Evolutionary conservation across 2,797 vertebrate species (phyloP).

Genomic region (Sebastes cheni): DNA sequence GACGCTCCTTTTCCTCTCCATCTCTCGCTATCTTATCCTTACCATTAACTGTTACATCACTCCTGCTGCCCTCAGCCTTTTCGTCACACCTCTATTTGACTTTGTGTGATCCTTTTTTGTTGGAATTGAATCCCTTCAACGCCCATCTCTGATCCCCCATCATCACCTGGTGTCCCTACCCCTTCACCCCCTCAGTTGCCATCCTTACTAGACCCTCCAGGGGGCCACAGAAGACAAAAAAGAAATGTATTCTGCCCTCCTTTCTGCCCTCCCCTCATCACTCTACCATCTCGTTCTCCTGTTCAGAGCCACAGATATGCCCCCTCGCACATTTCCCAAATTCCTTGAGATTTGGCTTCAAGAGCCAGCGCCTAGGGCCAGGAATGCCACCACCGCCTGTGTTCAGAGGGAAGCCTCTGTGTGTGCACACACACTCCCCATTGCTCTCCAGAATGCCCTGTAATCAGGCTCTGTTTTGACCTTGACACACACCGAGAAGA

Average conservation of each 20-base stretch:
- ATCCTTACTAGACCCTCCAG: constrained; percentile 57
- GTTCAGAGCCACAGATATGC: constrained; percentile 69
- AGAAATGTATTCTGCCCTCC: neutral
- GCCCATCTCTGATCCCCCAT: neutral
- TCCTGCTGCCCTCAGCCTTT: constrained; percentile 27
- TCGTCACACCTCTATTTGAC: neutral
- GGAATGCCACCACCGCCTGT: constrained; percentile 76
- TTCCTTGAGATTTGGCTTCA: constrained; percentile 81
- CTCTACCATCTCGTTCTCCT: constrained; percentile 50
- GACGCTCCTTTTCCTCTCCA: neutral
- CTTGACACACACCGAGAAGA: constrained; percentile 81
- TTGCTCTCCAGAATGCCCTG: constrained; percentile 68
- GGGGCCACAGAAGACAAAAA: constrained; percentile 52
- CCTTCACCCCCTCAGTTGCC: constrained; percentile 19
- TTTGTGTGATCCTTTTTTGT: neutral
- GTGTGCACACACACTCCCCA: constrained; percentile 49
- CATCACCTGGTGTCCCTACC: constrained; percentile 6
- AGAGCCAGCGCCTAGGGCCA: constrained; percentile 75
- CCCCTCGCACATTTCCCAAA: constrained; percentile 77
- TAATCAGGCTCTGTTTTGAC: constrained; percentile 84
- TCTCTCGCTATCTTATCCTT: constrained; percentile 17
- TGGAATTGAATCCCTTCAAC: neutral
- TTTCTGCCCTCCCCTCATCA: constrained; percentile 31
- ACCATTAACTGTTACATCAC: constrained; percentile 28
- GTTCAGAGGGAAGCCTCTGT: constrained; percentile 72